Evolutionary conservation across 2,113 vertebrate genomes (phyloP), one percentile per base, ranked within the genome.

Genomic region (Dasypus novemcinctus): DNA sequence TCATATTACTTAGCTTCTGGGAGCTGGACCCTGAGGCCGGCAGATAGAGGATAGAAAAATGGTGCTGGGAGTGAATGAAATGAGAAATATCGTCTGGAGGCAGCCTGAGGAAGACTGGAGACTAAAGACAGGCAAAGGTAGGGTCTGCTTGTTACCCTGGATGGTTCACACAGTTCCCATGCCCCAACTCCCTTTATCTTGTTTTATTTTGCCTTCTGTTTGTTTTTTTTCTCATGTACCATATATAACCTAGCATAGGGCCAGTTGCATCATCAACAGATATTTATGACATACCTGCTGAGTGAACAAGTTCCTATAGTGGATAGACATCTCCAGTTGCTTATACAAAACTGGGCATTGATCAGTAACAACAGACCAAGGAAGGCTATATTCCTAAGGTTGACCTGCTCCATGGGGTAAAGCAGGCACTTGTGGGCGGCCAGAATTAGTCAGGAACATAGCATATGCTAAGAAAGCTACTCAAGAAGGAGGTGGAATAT

Each of bases 1-100:
- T 91, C 74, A 91, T 74, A 85, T 95, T 94, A 96, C 85, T 96
- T 94, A 88, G 85, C 74, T 96, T 83, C 78, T 57, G 72, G 82
- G 68, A 95, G 64, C 57, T 93, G 86, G n/a, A 57, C 6, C 11
- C 68, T 86, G 57, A 90, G 94, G 68, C 41, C 63, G 74, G 63
- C 29, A 86, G 36, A 96, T 49, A 79, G 93, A 68, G 23, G 41
- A 57, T 87, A 31, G 31, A 36, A 95, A 94, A 96, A 75, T 90
- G 68, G 33, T n/a, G 20, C 38, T 25, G 4, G 9, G 1, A 25
- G 23, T 41, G 31, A 71, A 80, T 38, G n/a, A 66, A 93, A 72
- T 69, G 14, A 27, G 33, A 82, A 96, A 79, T 49, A 43, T 33
- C 41, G 64, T 59, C 63, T 74, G 64, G 13, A 87, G 54, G 64